Evolutionary conservation across 2,888 invertebrate species (phyloP), one percentile per base, ranked within the genome.

Genomic region (Polydrusus cervinus): DNA sequence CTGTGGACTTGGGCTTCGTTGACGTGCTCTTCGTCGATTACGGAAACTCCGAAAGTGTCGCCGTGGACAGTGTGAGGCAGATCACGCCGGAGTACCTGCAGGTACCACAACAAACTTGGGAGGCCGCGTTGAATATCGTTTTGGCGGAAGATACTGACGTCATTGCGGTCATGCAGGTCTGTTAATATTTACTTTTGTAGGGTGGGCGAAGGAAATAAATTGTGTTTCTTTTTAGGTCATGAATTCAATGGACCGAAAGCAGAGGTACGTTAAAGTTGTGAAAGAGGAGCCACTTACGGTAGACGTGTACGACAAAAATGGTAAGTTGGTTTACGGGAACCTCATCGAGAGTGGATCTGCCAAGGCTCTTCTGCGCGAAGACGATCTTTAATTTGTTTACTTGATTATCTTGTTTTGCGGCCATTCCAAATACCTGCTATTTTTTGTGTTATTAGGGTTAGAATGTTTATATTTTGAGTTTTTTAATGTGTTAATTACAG

Each of bases 21-120:
- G 89, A 89, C 81, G 91, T 95, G 0, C 88, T 89, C 78, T 96
- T 92, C 85, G 91, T 95, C 0, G 95, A 96, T 85, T 95, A 91
- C 82, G 94, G 95, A 1, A 94, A 94, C 81, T 85, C 88, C 8
- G 92, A 92, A 82, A 81, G 87, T 0, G 86, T 92, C 18, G 78
- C 88, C 0, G 79, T 86, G 18, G 81, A 85, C 9, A 85, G 90
- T 75, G 85, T 90, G 0, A 89, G 89, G 71, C 88, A 88, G 81
- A 90, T 90, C 71, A 86, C 86, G 45, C 84, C 86, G 0, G 87
- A 90, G 34, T 90, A 91, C 86, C 81, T 88, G 0, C 81, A 84
- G 47, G 84, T 90, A 67, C 91, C 91, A 0, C 88, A 91, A 3
- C 88, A 88, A 0, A 89, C 89, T 10, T 83, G 91, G 18, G 84